Percentiles rank a stretch among this genome's conserved stretches.
phyloP scores from a whole-genome alignment of 2,888 invertebrate genomes.

The Idaea biselata region DNA sequence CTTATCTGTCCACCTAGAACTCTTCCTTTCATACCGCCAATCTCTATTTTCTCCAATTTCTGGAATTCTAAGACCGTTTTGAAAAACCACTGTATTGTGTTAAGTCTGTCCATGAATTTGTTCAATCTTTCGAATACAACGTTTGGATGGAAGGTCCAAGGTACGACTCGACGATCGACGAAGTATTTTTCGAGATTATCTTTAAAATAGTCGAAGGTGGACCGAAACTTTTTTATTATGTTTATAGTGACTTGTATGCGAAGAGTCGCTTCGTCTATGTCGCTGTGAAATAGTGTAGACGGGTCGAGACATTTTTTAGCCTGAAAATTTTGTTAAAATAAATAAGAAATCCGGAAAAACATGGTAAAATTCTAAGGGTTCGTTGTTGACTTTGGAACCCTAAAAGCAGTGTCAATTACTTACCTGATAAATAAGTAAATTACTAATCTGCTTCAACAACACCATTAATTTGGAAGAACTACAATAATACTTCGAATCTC shows the following conservation, averaged over 20 bases:
- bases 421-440: conserved; percentile 93
- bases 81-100: conserved; percentile 92
- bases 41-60: conserved; percentile 96
- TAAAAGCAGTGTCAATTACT: conserved; percentile 11
- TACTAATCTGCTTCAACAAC: conserved; percentile 93
- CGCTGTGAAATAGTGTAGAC: conserved; percentile 95
- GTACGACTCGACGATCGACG: conserved; percentile 75
- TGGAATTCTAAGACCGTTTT: conserved; percentile 95
- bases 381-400: too few species aligned
- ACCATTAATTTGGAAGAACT: conserved; percentile 93
- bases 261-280: conserved; percentile 95
- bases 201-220: conserved; percentile 85
- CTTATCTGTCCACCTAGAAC: conserved; percentile 88
- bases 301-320: conserved; percentile 94
- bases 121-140: conserved; percentile 90
- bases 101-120: conserved; percentile 87
- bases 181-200: conserved; percentile 85
- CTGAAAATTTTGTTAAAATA: conserved; percentile 55
- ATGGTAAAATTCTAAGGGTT: too few species aligned
- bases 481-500: conserved; percentile 93
- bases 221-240: conserved; percentile 83
- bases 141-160: conserved; percentile 92
- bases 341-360: too few species aligned
- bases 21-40: conserved; percentile 93
- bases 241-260: conserved; percentile 86